These are phyloP conservation scores for Scomber japonicus DNA, from an alignment of 2,113 vertebrate genomes.

Conservation along the genomic window DNA sequence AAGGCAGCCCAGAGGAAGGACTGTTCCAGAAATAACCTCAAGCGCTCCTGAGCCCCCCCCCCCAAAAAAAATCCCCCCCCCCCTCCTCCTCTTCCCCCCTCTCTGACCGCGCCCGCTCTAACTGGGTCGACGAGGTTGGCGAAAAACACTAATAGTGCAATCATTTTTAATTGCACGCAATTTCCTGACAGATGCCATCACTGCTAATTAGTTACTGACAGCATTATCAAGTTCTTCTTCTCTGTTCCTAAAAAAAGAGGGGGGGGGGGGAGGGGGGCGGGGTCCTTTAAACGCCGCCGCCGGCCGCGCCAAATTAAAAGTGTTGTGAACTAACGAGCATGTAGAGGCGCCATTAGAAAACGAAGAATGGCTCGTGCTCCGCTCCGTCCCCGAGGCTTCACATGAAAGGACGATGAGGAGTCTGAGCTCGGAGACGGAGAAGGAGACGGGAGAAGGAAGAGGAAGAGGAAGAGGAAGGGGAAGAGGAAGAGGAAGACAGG, in stretches of 20 bases:
- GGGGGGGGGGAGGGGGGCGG: constrained; percentile 24
- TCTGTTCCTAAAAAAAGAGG: no score
- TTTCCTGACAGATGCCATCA: constrained; percentile 77
- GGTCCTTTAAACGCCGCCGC: constrained; percentile 45
- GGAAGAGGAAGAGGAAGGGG: no score
- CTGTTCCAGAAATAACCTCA: constrained; percentile 62
- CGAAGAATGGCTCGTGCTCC: constrained; percentile 52
- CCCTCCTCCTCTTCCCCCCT: background rate
- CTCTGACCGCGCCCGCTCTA: constrained; percentile 45
- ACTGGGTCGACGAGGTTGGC: constrained; percentile 65
- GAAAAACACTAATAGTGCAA: constrained; percentile 67
- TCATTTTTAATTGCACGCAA: constrained; percentile 76
- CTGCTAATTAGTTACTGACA: constrained; percentile 77
- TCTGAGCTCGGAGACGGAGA: constrained; percentile 31
- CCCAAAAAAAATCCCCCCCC: constrained; percentile 1
- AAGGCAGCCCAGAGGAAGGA: constrained; percentile 25
- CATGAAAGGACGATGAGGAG: constrained; percentile 64
- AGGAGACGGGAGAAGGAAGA: no score
- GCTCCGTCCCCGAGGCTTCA: constrained; percentile 63
- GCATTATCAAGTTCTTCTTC: constrained; percentile 60
- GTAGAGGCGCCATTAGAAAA: constrained; percentile 74
- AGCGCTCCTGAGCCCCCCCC: constrained; percentile 12
- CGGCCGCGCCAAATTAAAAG: constrained; percentile 64
- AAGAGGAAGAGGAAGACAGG: accelerated
- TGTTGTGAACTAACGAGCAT: constrained; percentile 69